phyloP scores from a whole-genome alignment of 2,797 vertebrate species.

The Typhlichthys subterraneus region DNA sequence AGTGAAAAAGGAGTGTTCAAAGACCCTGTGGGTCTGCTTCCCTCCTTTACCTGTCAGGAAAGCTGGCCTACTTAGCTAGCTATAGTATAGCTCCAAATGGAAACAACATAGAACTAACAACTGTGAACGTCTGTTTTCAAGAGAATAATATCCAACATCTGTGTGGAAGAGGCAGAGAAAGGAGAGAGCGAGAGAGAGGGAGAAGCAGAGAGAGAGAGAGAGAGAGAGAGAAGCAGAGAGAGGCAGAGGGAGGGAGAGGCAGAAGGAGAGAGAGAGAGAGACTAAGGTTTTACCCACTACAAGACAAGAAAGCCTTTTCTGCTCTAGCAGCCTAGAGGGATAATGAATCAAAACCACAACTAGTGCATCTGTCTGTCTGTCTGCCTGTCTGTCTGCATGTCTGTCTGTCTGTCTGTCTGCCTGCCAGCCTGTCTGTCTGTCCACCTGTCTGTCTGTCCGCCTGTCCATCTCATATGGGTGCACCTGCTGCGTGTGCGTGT shows the following conservation, averaged over 20 bases:
- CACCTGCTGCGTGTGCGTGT: background rate
- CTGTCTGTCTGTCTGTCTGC: background rate
- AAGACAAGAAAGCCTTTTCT: no score
- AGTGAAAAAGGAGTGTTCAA: no score
- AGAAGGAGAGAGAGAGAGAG: background rate
- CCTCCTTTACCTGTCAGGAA: background rate
- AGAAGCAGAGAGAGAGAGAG: constrained; percentile 1
- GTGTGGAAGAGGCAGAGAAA: constrained; percentile 10
- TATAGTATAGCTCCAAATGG: constrained; percentile 11
- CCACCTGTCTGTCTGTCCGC: no score
- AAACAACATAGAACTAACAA: constrained; percentile 26
- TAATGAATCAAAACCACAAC: no score
- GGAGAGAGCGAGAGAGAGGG: no score
- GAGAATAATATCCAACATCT: constrained; percentile 25
- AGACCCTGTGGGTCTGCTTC: background rate
- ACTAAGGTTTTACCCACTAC: background rate
- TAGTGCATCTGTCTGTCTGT: no score
- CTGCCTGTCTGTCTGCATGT: no score
- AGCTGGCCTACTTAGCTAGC: constrained; percentile 9
- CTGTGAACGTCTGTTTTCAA: constrained; percentile 40
- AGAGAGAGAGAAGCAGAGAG: background rate
- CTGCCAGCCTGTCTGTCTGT: background rate
- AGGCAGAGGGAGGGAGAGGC: background rate
- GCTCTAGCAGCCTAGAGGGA: no score
- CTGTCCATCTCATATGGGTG: background rate